Percentiles rank a stretch among this genome's conserved stretches.
Evolutionary conservation across 92 coral and sea anemone species (phyloP).

Genomic region (Epizoanthus ramosus): DNA sequence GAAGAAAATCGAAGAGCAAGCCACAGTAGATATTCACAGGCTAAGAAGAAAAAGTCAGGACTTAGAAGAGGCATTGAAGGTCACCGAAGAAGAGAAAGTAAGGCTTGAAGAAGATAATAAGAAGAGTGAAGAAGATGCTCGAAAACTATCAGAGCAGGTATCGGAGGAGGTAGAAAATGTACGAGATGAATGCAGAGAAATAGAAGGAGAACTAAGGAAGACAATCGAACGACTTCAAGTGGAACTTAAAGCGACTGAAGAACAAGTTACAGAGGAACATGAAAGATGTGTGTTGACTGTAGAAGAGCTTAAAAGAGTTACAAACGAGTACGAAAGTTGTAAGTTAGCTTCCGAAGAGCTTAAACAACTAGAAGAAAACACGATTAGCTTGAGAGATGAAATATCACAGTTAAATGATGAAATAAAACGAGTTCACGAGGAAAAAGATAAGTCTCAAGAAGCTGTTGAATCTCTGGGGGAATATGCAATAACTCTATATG

Average conservation of each 20-base stretch:
- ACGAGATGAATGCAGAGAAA: slow-evolving; percentile 33
- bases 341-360: background rate
- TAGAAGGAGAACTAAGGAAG: slow-evolving; percentile 15
- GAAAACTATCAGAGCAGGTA: slow-evolving; percentile 43
- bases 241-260: background rate
- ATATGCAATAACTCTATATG: slow-evolving; percentile 6
- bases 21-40: background rate
- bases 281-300: background rate
- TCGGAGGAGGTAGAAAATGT: slow-evolving; percentile 39
- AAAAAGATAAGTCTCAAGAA: background rate
- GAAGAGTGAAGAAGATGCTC: slow-evolving; percentile 25
- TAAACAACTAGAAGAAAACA: background rate
- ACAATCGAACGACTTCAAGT: slow-evolving; percentile 26
- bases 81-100: background rate
- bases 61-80: background rate
- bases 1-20: slow-evolving; percentile 1
- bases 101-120: slow-evolving; percentile 9
- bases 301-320: slow-evolving; percentile 8
- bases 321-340: slow-evolving; percentile 14
- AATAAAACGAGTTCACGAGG: background rate
- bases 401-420: slow-evolving; percentile 1
- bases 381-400: background rate
- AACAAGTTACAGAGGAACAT: slow-evolving; percentile 4
- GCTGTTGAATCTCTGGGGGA: background rate
- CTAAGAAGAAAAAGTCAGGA: background rate